These are phyloP conservation scores for Metalampra italica DNA, from an alignment of 2,888 invertebrate species.

Conservation along the genomic window DNA sequence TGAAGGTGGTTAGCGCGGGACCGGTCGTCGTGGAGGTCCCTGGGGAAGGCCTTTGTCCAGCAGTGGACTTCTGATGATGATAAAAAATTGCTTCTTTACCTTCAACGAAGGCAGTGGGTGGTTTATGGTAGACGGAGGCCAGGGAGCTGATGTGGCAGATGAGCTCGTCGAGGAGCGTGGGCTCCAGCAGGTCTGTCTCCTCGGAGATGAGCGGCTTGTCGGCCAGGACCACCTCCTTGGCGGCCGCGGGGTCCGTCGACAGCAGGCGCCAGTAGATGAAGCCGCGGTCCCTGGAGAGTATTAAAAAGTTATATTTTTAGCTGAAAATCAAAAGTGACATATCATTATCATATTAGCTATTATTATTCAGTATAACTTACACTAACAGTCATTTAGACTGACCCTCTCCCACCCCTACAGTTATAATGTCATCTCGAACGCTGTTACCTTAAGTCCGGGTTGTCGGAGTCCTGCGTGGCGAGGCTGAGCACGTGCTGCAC, in stretches of 20 bases:
- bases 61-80: no score
- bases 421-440: no score
- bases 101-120: slow-evolving; percentile 99
- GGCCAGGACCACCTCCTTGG: slow-evolving; percentile 98
- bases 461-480: slow-evolving; percentile 94
- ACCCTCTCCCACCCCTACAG: no score
- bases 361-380: no score
- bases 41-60: no score
- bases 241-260: slow-evolving; percentile 99
- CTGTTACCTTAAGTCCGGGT: slow-evolving; percentile 89
- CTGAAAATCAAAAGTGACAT: no score
- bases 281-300: slow-evolving; percentile 89
- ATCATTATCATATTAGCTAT: no score
- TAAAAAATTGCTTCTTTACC: slow-evolving; percentile 68
- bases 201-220: slow-evolving; percentile 99
- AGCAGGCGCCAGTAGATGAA: slow-evolving; percentile 99
- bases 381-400: no score
- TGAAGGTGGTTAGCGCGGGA: no score
- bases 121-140: slow-evolving; percentile 99
- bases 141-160: slow-evolving; percentile 99
- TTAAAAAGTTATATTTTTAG: no score
- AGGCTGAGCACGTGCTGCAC: slow-evolving; percentile 97
- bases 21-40: no score
- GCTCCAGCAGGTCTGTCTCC: slow-evolving; percentile 98
- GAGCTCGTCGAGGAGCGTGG: slow-evolving; percentile 97